Evolutionary conservation across 1,140 invertebrate species (phyloP), one percentile per base, ranked within the genome.

Genomic region (Tetragonula clypearis): DNA sequence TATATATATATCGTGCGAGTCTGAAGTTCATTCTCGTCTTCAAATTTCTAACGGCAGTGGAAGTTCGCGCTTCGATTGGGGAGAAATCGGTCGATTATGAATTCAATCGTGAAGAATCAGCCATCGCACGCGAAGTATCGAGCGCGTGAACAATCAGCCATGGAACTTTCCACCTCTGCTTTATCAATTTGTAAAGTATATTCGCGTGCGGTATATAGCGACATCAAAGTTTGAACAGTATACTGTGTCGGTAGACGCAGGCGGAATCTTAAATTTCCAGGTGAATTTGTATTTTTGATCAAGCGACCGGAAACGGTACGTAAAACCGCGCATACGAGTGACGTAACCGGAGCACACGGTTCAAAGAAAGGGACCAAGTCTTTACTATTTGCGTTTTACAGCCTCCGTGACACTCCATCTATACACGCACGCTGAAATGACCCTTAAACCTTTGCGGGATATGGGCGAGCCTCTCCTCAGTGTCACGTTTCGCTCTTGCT

Each of bases 401-500:
- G 23, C 41, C 56, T 79, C 26, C 53, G 30, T 56, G 78, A 69
- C 69, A 69, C 30, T 69, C 23, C 69, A 69, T 69, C 53, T n/a
- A 41, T 55, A 12, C 75, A 6, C n/a, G 26, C 41, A 5, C 21
- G 26, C 14, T 62, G 35, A 56, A 62, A 73, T 65, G 79, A 73
- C 68, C 30, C 79, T 73, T 60, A 72, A 73, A 62, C 30, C 14
- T 49, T 81, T 26, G 30, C 69, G 55, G 69, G 53, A 81, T n/a
- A 53, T 56, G n/a, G 68, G 41, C 26, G 12, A 23, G 68, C 56
- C 56, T 30, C 56, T 53, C 56, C 8, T 30, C 68, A 56, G 69
- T 73, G 69, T 81, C 79, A 35, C 69, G 56, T 81, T 81, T 81
- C 79, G 11, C 12, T 56, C 79, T 30, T 41, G 69, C 35, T 53